Evolutionary conservation across 37 sponge, comb jelly and placozoan genomes (phyloP).

Genomic region (Axinella damicornis): DNA sequence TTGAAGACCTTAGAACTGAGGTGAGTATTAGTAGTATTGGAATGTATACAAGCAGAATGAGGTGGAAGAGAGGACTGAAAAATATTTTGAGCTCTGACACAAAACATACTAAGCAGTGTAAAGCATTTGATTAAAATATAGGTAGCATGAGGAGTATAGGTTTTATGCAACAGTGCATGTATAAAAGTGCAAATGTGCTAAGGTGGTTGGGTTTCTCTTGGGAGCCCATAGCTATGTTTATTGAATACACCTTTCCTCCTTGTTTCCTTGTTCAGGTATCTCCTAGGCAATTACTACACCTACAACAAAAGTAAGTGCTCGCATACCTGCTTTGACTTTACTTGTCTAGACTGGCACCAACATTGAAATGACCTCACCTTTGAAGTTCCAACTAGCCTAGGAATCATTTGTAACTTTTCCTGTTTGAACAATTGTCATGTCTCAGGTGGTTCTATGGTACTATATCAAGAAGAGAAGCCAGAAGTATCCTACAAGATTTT

Average conservation of each 20-base stretch:
- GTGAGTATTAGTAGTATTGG: no score
- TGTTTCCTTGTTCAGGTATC: slow-evolving; percentile 47
- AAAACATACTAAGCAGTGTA: no score
- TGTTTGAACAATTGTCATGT: no score
- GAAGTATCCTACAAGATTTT: slow-evolving; percentile 67
- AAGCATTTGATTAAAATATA: no score
- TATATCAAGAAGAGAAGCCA: slow-evolving; percentile 76
- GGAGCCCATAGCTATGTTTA: background rate
- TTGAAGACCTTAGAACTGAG: slow-evolving; percentile 72
- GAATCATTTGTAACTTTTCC: no score
- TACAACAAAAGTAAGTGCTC: slow-evolving; percentile 57
- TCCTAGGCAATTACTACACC: slow-evolving; percentile 66
- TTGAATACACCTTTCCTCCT: background rate
- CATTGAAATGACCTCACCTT: background rate
- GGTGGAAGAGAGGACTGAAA: no score
- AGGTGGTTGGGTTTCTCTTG: background rate
- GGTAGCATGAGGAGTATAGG: no score
- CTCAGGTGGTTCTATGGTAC: slow-evolving; percentile 82
- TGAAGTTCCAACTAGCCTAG: no score
- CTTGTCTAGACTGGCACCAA: background rate
- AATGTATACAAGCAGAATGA: no score
- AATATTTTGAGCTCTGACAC: no score
- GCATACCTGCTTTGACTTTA: no score
- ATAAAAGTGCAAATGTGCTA: background rate
- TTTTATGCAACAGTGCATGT: no score